Percentiles rank a stretch among this genome's conserved stretches.
phyloP scores from a whole-genome alignment of 2,113 vertebrate genomes.

The Triplophysa rosa region DNA sequence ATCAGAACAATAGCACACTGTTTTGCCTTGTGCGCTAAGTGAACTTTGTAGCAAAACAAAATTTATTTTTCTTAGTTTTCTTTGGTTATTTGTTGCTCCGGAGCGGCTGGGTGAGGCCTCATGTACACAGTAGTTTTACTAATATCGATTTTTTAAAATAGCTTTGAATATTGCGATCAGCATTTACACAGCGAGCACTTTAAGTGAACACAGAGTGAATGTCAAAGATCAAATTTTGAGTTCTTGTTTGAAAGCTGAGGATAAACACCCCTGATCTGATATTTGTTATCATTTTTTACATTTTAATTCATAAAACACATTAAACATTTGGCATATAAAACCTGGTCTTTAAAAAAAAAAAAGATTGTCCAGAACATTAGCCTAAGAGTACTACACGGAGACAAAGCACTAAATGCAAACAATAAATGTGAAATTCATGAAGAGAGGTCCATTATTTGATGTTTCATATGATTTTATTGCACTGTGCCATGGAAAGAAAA shows the following conservation, averaged over 20 bases:
- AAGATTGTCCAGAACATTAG: background rate
- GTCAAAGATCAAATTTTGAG: background rate
- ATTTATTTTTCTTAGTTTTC: background rate
- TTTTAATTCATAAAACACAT: background rate
- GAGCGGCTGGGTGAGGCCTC: background rate
- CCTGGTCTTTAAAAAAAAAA: no score
- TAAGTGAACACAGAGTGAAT: background rate
- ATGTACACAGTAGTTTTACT: background rate
- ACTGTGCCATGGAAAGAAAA: conserved; percentile 13
- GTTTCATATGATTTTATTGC: conserved; percentile 17
- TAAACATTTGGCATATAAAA: background rate
- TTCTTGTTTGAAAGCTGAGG: background rate
- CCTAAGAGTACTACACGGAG: background rate
- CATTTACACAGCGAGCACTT: background rate
- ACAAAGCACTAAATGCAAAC: background rate
- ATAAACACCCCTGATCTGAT: background rate
- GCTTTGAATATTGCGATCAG: background rate
- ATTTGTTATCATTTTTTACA: background rate
- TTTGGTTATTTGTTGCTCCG: background rate
- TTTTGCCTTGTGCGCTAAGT: background rate
- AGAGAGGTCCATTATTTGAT: background rate
- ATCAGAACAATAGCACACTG: conserved; percentile 22
- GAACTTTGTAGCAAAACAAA: background rate
- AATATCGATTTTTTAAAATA: background rate
- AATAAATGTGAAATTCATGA: no score